Base-by-base conservation (phyloP, 2,888 invertebrate species). In the Molorchus minor region DNA sequence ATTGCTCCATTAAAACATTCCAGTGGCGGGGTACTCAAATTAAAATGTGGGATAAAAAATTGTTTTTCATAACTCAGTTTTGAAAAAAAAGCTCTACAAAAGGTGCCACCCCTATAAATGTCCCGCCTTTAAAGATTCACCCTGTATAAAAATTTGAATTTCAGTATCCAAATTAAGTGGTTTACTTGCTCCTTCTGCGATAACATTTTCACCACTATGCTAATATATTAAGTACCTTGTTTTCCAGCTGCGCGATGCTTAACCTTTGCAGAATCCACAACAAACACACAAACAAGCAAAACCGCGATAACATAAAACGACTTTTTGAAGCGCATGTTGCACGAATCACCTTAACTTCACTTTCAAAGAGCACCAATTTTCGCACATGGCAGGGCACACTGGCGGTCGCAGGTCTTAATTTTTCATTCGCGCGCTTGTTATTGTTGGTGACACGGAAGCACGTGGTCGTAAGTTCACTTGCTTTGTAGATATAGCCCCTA, bases 241-340 rank as follows among this genome's bases (percentile, higher is more conserved):
- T 69, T 73, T 36, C 72, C 71, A 29, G 64, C 62, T 47, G 68
- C 61, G 51, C 71, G 71, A 60, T 73, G 71, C 53, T 70, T 67
- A 44, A 67, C 69, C 63, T 61, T 72, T 19, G 61, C 71, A 25
- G 68, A 63, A 58, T 57, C 65, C 45, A 58, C 61, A 30, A 45
- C 19, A 13, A 36, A 45, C 16, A 45, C 41, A 29, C 58, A 52
- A 45, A 60, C 41, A 38, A 65, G 16, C 53, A 73, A 43, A 29
- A 69, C n/a, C n/a, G n/a, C 35, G n/a, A 62, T n/a, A 12, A 54
- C 17, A 41, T 43, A 52, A 38, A 64, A 29, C 40, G 52, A 43
- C 57, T 56, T 55, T 60, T 59, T 53, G 38, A 51, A 56, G 51
- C 62, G 43, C 61, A 62, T 67, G 46, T 58, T 58, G 52, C 62